These are phyloP conservation scores for Rhyacichthys aspro DNA, from an alignment of 2,797 vertebrate genomes.

Conservation along the genomic window DNA sequence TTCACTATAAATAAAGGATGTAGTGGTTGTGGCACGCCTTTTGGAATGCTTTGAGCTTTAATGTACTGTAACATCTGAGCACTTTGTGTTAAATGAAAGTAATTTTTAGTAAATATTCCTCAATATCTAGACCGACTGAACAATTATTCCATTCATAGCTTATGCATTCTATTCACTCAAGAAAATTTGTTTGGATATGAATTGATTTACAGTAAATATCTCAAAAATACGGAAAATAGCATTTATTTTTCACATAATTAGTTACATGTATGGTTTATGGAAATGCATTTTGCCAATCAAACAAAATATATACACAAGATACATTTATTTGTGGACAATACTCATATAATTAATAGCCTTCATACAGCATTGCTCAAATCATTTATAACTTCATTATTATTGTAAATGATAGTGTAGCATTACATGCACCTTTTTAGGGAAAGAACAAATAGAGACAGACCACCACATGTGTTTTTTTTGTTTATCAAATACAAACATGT, in stretches of 20 bases:
- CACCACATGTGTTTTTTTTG: too few species aligned
- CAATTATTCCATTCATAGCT: background rate
- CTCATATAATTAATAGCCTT: background rate
- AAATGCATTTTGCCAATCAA: constrained; percentile 14
- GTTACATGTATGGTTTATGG: constrained; percentile 51
- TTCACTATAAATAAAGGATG: too few species aligned
- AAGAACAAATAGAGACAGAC: background rate
- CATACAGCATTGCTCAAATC: background rate
- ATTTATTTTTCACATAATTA: constrained; percentile 51
- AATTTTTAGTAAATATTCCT: background rate
- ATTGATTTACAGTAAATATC: background rate
- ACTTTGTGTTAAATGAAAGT: background rate
- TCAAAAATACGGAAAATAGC: constrained; percentile 46
- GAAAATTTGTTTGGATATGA: too few species aligned
- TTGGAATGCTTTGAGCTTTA: too few species aligned
- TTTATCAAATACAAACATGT: background rate
- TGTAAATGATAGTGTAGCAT: background rate
- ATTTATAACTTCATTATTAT: background rate
- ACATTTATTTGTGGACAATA: constrained; percentile 10
- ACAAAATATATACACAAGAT: constrained; percentile 35
- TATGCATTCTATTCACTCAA: background rate
- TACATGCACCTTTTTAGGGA: background rate
- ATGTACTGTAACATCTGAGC: too few species aligned
- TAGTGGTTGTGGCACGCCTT: too few species aligned
- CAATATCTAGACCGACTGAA: too few species aligned